A percentile compares a stretch with the other conserved stretches of the same genome.
phyloP scores from a whole-genome alignment of 2,113 vertebrate species.

The Coptodon rendalli region DNA sequence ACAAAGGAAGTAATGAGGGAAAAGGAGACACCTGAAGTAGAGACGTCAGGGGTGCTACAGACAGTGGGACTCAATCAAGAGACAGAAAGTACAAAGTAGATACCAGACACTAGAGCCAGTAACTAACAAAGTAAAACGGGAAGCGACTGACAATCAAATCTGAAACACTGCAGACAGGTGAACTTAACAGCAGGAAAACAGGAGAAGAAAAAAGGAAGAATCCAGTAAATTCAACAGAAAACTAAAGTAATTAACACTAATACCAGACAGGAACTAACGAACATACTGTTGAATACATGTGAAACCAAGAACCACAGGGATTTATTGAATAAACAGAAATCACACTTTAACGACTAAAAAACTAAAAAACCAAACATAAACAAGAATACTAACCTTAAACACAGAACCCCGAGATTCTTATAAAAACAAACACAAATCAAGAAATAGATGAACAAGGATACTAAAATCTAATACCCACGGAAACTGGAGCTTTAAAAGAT shows the following conservation, averaged over 20 bases:
- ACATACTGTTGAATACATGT: not conserved
- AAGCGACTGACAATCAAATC: not conserved
- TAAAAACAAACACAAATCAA: not conserved
- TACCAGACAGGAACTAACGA: not conserved
- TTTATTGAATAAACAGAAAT: not conserved
- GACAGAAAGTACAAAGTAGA: not conserved
- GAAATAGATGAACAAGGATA: not conserved
- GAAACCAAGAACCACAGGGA: not conserved
- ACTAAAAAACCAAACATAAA: not conserved
- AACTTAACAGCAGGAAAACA: not conserved
- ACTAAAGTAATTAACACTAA: not conserved
- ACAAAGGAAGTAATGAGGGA: not conserved
- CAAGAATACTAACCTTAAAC: not conserved
- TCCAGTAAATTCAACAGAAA: not conserved
- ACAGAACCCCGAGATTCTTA: not conserved
- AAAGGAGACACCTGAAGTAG: not conserved
- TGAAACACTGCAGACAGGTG: not conserved
- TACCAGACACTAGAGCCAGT: not conserved
- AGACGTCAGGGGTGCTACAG: not conserved
- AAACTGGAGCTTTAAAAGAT: not conserved
- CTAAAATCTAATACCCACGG: not conserved
- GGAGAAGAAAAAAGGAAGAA: not conserved
- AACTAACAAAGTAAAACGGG: not conserved
- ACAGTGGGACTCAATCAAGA: not conserved
- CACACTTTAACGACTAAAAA: not conserved